Evolutionary conservation across 2,888 invertebrate genomes (phyloP).

Genomic region (Rhopalosiphum nymphaeae): DNA sequence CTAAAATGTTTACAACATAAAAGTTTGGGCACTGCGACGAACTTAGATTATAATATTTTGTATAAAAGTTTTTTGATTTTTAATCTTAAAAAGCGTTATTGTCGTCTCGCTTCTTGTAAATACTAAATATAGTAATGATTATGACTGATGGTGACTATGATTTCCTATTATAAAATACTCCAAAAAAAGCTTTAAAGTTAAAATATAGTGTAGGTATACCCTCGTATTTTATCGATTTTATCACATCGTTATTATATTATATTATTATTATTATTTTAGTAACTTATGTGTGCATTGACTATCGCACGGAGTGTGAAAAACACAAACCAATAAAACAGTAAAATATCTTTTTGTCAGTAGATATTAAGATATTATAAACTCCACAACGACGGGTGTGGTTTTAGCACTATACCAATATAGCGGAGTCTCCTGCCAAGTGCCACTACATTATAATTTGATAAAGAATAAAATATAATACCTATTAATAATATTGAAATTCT

Average conservation of each 20-base stretch:
- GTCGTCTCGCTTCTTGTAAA: background rate
- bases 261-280: background rate
- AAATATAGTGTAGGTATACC: no score
- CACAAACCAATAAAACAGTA: background rate
- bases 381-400: no score
- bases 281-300: background rate
- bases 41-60: background rate
- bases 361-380: no score
- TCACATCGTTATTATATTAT: background rate
- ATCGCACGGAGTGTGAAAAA: background rate
- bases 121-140: background rate
- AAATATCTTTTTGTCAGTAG: background rate
- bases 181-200: background rate
- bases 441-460: no score
- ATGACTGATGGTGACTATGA: no score
- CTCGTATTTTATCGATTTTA: background rate
- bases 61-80: background rate
- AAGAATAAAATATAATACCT: no score
- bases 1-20: background rate
- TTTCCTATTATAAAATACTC: background rate
- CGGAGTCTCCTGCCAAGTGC: no score
- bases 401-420: no score
- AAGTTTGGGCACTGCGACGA: background rate
- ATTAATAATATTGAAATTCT: no score
- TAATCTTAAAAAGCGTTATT: background rate